Evolutionary conservation across 2,113 vertebrate species (phyloP).

Genomic region (Glareola pratincola): DNA sequence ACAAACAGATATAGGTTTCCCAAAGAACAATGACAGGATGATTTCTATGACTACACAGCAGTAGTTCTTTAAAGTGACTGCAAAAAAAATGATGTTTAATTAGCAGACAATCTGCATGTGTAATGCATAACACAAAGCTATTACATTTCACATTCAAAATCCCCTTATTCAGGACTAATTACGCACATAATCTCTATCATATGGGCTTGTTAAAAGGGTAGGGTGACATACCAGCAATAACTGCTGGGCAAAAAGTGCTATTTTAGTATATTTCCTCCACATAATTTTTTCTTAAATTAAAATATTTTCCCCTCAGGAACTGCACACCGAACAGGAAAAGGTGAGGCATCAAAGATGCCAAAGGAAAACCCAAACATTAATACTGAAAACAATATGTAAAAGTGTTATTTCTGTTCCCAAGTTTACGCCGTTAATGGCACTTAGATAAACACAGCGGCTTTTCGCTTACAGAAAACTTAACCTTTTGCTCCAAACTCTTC

Average conservation of each 20-base stretch:
- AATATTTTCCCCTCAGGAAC: conserved; percentile 47
- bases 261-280: conserved; percentile 30
- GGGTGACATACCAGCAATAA: background rate
- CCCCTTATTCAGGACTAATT: background rate
- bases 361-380: conserved; percentile 45
- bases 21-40: background rate
- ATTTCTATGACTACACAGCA: background rate
- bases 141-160: background rate
- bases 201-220: background rate
- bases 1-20: background rate
- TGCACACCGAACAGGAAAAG: conserved; percentile 45
- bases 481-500: conserved; percentile 41
- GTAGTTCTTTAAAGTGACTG: background rate
- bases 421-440: conserved; percentile 26
- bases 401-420: conserved; percentile 42
- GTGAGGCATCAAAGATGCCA: conserved; percentile 49
- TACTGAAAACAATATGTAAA: conserved; percentile 46
- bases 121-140: background rate
- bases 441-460: conserved; percentile 26
- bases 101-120: background rate
- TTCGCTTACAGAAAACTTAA: conserved; percentile 54
- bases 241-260: background rate
- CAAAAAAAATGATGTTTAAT: background rate
- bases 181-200: background rate
- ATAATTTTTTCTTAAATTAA: conserved; percentile 51